Evolutionary conservation across 2,113 vertebrate genomes (phyloP).

Genomic region (Brachypteracias leptosomus): DNA sequence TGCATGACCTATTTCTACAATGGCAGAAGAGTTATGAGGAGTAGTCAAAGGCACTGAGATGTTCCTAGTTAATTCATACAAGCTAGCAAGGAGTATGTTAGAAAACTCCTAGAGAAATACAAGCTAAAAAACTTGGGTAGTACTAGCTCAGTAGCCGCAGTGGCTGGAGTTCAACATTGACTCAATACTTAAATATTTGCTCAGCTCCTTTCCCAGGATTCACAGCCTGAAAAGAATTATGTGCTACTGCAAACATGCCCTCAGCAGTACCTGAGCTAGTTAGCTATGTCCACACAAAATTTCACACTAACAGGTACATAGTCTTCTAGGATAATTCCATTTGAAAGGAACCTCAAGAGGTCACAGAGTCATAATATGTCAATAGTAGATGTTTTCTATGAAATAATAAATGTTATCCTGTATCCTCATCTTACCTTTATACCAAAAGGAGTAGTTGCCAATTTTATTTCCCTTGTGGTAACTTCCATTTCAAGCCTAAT

Average conservation of each 20-base stretch:
- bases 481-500: neutral
- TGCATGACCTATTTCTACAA: neutral
- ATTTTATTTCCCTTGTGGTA: neutral
- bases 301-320: neutral
- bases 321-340: neutral
- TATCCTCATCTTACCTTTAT: neutral
- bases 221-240: constrained; percentile 32
- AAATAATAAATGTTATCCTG: neutral
- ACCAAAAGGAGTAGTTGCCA: neutral
- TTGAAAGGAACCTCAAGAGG: neutral
- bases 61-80: neutral
- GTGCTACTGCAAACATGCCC: constrained; percentile 40
- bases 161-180: constrained; percentile 22
- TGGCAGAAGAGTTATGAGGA: neutral
- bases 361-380: neutral
- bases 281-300: neutral
- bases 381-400: neutral
- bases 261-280: constrained; percentile 41
- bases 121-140: neutral
- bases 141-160: neutral
- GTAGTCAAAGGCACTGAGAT: neutral
- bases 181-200: constrained; percentile 58
- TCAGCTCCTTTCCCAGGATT: constrained; percentile 53
- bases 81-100: neutral
- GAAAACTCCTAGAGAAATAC: neutral